Conservation (phyloP, 2,888 invertebrate genomes). For the Nomada flava region DNA sequence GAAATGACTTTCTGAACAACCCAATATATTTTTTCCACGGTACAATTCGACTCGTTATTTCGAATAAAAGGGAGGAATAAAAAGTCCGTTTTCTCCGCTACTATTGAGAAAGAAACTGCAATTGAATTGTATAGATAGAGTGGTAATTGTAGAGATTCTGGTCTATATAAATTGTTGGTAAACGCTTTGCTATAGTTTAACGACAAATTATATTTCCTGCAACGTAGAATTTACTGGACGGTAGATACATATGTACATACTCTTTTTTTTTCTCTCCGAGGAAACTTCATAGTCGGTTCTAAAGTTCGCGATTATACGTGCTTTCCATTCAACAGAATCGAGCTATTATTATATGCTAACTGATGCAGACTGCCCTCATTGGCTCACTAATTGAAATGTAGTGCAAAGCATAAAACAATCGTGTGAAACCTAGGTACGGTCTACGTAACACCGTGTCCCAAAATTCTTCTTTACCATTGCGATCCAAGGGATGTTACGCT, state of each 20-base stretch:
- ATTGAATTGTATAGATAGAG: neutral
- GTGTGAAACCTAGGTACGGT: neutral
- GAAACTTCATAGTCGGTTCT: conserved; percentile 36
- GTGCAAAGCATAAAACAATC: neutral
- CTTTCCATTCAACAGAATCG: conserved; percentile 23
- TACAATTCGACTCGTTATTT: neutral
- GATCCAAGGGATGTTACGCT: no score
- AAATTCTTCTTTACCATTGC: neutral
- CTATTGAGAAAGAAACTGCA: neutral
- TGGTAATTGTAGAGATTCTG: neutral
- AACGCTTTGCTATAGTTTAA: neutral
- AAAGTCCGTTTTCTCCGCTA: neutral
- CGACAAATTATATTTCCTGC: neutral
- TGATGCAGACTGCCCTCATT: conserved; percentile 20
- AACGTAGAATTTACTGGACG: conserved; percentile 16
- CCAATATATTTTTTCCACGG: neutral
- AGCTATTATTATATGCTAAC: conserved; percentile 43
- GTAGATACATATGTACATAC: no score
- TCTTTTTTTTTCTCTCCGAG: neutral
- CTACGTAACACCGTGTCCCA: conserved; percentile 6
- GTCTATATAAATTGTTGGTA: neutral
- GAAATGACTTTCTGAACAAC: no score
- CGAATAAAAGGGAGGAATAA: neutral
- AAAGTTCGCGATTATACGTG: conserved; percentile 34
- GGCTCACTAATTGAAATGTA: conserved; percentile 37